Evolutionary conservation across 2,888 invertebrate genomes (phyloP), one percentile per base, ranked within the genome.

Genomic region (Cheilosia pagana): DNA sequence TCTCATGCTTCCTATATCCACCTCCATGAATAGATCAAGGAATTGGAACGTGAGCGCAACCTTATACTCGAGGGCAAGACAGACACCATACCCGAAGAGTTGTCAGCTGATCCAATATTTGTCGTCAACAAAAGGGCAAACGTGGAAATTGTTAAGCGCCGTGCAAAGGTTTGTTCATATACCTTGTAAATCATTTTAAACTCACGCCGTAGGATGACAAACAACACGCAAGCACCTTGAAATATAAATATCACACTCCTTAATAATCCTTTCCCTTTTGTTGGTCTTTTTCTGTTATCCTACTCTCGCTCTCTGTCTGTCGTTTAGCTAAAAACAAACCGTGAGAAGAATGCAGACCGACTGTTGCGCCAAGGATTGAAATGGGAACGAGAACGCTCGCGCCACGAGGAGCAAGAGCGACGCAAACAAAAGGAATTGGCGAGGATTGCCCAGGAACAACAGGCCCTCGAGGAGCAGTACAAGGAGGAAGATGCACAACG

Each of bases 61-160:
- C 90, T 95, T 87, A 94, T 95, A 68, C 92, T 95, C 50, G 93
- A 93, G 82, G 94, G 94, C 35, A 93, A 93, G 87, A 93, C 94
- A 35, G 91, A 93, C 87, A 92, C 93, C 74, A 94, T 94, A 77
- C 94, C 94, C 0, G 90, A 92, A 16, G 94, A 94, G 88, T 92
- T 95, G 90, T 92, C 93, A n/a, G 91, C 93, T 81, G 94, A 95
- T 92, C 94, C 95, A 14, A 93, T 95, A 5, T 94, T 95, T 90
- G 92, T 93, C 77, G 93, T 93, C 50, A 93, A 93, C 81, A 90
- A 91, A 85, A 92, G 93, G 85, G 93, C 93, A 81, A 92, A 92
- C 86, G 89, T 91, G 71, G 89, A 93, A 81, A 93, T 93, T 79
- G 91, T 91, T 12, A 93, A 92, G 85, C 90, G 93, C 83, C 91